phyloP scores from a whole-genome alignment of 2,797 vertebrate genomes.

The Labroides dimidiatus region DNA sequence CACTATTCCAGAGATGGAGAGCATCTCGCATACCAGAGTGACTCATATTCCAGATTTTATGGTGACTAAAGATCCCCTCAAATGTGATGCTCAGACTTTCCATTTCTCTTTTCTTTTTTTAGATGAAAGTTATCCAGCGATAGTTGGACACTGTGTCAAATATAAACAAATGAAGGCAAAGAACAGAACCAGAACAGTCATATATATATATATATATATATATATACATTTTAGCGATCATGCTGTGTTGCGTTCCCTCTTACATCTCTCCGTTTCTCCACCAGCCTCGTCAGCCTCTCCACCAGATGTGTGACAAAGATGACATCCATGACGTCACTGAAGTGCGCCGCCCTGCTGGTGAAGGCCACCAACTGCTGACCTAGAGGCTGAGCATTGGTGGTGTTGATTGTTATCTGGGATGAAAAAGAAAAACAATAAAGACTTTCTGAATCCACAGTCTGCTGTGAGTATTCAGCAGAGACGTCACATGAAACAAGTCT shows the following conservation, averaged over 20 bases:
- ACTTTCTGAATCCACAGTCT: neutral
- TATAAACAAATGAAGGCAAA: too few relatives aligned
- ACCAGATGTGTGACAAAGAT: conserved; percentile 92
- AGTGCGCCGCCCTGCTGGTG: conserved; percentile 88
- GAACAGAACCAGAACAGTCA: too few relatives aligned
- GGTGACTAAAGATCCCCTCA: too few relatives aligned
- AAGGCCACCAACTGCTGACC: conserved; percentile 89
- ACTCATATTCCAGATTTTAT: too few relatives aligned
- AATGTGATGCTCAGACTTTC: too few relatives aligned
- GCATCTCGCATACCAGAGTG: too few relatives aligned
- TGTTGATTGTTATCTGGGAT: conserved; percentile 88
- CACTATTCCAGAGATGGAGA: too few relatives aligned
- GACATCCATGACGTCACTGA: conserved; percentile 91
- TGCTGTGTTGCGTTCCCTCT: conserved; percentile 13
- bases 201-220: too few relatives aligned
- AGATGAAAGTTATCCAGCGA: too few relatives aligned
- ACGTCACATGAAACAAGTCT: conserved; percentile 9
- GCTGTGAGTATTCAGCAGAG: conserved; percentile 1
- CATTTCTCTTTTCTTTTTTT: too few relatives aligned
- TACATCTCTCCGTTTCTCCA: conserved; percentile 88
- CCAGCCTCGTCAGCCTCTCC: conserved; percentile 89
- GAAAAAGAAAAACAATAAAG: conserved; percentile 37
- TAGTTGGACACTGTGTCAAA: too few relatives aligned
- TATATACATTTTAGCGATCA: too few relatives aligned
- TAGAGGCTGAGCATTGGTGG: conserved; percentile 86